Percentiles rank a stretch among this genome's conserved stretches.
Conservation (phyloP, 2,797 vertebrate species). For the Centropyge bicolor region DNA sequence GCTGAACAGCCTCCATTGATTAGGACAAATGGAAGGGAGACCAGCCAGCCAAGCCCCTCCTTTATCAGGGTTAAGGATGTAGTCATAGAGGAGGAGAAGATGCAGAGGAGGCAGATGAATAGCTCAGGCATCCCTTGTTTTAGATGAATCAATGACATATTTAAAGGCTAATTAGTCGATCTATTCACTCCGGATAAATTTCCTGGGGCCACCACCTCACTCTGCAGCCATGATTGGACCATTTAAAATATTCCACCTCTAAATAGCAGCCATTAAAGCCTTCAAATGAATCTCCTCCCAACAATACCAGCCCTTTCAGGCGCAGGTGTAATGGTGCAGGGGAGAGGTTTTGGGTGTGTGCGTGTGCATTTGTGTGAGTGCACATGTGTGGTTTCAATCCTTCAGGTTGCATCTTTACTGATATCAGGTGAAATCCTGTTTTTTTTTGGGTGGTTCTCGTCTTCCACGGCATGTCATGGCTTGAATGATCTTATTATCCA, state of each 20-base stretch:
- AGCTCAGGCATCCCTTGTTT: slow-evolving; percentile 70
- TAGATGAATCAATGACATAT: slow-evolving; percentile 82
- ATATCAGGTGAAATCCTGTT: slow-evolving; percentile 35
- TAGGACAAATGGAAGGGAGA: slow-evolving; percentile 83
- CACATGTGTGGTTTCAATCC: slow-evolving; percentile 23
- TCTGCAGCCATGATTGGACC: slow-evolving; percentile 70
- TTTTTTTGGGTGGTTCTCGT: slow-evolving; percentile 39
- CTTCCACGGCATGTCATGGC: slow-evolving; percentile 36
- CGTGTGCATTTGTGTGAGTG: neutral
- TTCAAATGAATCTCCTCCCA: slow-evolving; percentile 69
- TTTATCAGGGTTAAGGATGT: slow-evolving; percentile 84
- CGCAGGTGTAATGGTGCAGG: slow-evolving; percentile 67
- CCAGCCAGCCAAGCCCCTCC: slow-evolving; percentile 73
- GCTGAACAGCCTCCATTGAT: slow-evolving; percentile 88
- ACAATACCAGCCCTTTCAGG: slow-evolving; percentile 68
- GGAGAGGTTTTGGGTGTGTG: slow-evolving; percentile 31
- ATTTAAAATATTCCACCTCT: slow-evolving; percentile 78
- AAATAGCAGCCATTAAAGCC: slow-evolving; percentile 77
- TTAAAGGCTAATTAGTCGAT: slow-evolving; percentile 86
- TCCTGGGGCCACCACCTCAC: slow-evolving; percentile 71
- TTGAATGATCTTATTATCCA: slow-evolving; percentile 48
- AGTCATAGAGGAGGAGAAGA: slow-evolving; percentile 68
- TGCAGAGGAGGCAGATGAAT: slow-evolving; percentile 56
- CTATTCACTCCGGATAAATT: slow-evolving; percentile 72
- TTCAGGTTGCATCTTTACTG: slow-evolving; percentile 14